Percentiles rank a stretch among this genome's conserved stretches.
Evolutionary conservation across 2,888 invertebrate species (phyloP).

Genomic region (Troilus luridus): DNA sequence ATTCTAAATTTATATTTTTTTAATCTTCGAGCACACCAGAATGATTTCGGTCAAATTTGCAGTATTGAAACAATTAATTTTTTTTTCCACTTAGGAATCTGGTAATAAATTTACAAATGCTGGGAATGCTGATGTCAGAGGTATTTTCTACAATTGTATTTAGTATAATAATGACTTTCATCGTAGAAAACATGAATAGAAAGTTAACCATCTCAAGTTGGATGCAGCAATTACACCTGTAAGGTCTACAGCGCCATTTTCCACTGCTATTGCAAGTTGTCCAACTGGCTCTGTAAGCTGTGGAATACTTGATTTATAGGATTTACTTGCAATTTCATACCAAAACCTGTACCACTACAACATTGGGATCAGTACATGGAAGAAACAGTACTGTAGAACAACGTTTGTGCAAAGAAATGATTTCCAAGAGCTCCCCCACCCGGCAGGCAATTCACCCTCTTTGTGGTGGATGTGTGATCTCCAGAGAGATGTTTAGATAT

Average conservation of each 20-base stretch:
- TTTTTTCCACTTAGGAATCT: neutral
- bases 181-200: constrained; percentile 17
- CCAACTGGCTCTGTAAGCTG: neutral
- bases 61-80: neutral
- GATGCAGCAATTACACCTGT: neutral
- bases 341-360: too few species aligned
- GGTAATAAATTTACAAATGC: neutral
- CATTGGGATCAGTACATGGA: too few species aligned
- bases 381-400: too few species aligned
- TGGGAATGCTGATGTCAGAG: neutral
- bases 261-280: neutral
- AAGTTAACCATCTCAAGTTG: neutral
- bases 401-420: too few species aligned
- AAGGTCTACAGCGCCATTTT: neutral
- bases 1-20: too few species aligned
- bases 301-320: neutral
- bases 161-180: constrained; percentile 2
- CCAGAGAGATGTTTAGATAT: neutral
- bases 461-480: too few species aligned
- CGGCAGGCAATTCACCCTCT: too few species aligned
- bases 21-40: too few species aligned
- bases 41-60: neutral
- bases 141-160: neutral
- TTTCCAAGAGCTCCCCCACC: too few species aligned
- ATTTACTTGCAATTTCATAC: neutral